Evolutionary conservation across 1,140 invertebrate species (phyloP).

Genomic region (Calosoma granatense): DNA sequence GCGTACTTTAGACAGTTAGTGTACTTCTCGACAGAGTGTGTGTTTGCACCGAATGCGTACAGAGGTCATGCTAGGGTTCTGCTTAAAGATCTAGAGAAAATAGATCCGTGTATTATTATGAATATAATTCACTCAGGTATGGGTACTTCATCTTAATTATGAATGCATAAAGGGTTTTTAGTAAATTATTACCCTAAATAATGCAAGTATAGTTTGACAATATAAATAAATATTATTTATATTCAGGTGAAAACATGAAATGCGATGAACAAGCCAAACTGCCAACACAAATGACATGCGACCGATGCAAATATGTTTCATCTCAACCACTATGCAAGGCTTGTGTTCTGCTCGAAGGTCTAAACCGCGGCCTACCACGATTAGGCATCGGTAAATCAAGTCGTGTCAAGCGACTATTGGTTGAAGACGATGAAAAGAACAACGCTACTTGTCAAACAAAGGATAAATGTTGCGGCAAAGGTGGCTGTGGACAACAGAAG

Average conservation of each 20-base stretch:
- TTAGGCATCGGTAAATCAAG: constrained; percentile 78
- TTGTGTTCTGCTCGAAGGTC: constrained; percentile 88
- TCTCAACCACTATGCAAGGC: constrained; percentile 96
- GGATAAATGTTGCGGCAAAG: background rate
- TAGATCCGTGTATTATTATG: constrained; percentile 87
- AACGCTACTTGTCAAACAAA: background rate
- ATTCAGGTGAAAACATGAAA: constrained; percentile 72
- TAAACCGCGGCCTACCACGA: constrained; percentile 86
- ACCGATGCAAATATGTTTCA: constrained; percentile 87
- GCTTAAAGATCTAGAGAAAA: constrained; percentile 93
- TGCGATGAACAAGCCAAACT: constrained; percentile 74
- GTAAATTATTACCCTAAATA: background rate
- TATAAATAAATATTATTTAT: constrained; percentile 17
- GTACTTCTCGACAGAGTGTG: constrained; percentile 98
- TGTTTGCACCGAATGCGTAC: constrained; percentile 98
- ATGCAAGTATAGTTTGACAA: constrained; percentile 2
- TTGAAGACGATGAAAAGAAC: constrained; percentile 30
- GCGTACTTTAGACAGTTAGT: constrained; percentile 95
- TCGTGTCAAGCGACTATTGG: constrained; percentile 57
- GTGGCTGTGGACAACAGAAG: no score
- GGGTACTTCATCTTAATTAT: constrained; percentile 12
- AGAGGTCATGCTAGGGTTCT: constrained; percentile 85
- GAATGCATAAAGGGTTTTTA: constrained; percentile 11
- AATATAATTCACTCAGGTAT: constrained; percentile 95
- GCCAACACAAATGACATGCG: constrained; percentile 71